Base-by-base conservation (phyloP, 2,797 vertebrate genomes). In the Anabas testudineus region DNA sequence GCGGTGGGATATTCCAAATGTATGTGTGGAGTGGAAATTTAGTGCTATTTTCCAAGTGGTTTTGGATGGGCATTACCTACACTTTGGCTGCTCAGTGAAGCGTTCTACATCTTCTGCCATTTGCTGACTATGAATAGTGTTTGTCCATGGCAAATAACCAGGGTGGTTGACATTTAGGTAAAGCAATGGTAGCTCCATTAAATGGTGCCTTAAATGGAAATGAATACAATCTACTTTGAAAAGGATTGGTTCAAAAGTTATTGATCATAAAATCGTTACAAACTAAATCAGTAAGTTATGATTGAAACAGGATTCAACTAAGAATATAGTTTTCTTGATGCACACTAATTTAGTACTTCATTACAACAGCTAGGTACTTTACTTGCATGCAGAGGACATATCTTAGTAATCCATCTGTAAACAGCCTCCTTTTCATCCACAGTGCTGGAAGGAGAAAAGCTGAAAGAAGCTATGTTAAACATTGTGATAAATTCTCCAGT, bases 51-150 rank as follows among this genome's bases (percentile, higher is more conserved):
- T 91, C 87, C 78, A 74, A 90, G 86, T 79, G 86, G 81, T 90
- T 90, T 91, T 89, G 81, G 75, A 87, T 49, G 81, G 75, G 82
- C 85, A 67, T 87, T 91, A 88, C 86, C 85, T 87, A 75, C 76
- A 82, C 84, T 84, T 87, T 88, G 83, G 89, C 85, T 72, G 84
- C 79, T 78, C 82, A 34, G 52, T 73, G 75, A 80, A 81, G 80
- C 71, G 51, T 82, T 90, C 83, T 82, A 76, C 53, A 32, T 68
- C 65, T 53, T 75, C 67, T 83, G 66, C 67, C 63, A 69, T 88
- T 79, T 86, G 80, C 78, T 53, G 77, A 61, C 69, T 57, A 9
- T 22, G 72, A 76, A 67, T 80, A 71, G 78, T 67, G 22, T 81
- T 42, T 62, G 59, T 64, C 79, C 36, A 36, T 41, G 54, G 73